Evolutionary conservation across 2,888 invertebrate genomes (phyloP).

Genomic region (Cataglyphis rosenhaueri): DNA sequence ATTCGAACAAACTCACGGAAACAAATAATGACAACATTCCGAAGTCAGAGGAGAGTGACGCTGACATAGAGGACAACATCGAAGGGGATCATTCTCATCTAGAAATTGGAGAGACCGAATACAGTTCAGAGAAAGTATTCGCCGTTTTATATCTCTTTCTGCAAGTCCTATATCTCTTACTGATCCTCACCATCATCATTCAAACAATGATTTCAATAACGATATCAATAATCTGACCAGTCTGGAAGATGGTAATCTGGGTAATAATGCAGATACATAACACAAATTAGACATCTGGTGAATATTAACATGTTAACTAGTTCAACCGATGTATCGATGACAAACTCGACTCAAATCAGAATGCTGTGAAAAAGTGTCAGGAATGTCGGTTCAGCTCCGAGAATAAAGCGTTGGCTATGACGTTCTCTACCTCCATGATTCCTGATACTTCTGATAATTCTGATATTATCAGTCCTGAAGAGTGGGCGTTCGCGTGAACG

Average conservation of each 20-base stretch:
- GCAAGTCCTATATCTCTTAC: constrained; percentile 83
- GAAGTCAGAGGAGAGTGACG: constrained; percentile 89
- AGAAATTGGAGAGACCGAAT: constrained; percentile 89
- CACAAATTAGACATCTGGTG: constrained; percentile 35
- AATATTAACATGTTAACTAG: constrained; percentile 47
- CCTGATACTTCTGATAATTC: constrained; percentile 63
- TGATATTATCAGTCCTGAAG: constrained; percentile 77
- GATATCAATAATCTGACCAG: background rate
- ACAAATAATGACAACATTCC: constrained; percentile 72
- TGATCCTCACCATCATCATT: constrained; percentile 60
- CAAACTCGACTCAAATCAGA: constrained; percentile 68
- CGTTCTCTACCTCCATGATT: constrained; percentile 69
- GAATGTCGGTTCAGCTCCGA: constrained; percentile 62
- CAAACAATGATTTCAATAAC: constrained; percentile 20
- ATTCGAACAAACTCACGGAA: constrained; percentile 73
- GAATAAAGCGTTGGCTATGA: constrained; percentile 63
- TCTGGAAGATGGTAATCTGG: constrained; percentile 21
- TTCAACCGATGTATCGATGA: constrained; percentile 71
- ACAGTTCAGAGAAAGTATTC: constrained; percentile 88
- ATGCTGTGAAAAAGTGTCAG: constrained; percentile 49
- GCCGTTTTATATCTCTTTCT: constrained; percentile 80
- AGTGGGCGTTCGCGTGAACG: too few species aligned
- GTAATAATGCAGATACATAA: constrained; percentile 11
- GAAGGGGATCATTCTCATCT: constrained; percentile 86
- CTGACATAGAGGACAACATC: constrained; percentile 93